Conservation (phyloP, 2,888 invertebrate species). For the Allophyes oxyacanthae region DNA sequence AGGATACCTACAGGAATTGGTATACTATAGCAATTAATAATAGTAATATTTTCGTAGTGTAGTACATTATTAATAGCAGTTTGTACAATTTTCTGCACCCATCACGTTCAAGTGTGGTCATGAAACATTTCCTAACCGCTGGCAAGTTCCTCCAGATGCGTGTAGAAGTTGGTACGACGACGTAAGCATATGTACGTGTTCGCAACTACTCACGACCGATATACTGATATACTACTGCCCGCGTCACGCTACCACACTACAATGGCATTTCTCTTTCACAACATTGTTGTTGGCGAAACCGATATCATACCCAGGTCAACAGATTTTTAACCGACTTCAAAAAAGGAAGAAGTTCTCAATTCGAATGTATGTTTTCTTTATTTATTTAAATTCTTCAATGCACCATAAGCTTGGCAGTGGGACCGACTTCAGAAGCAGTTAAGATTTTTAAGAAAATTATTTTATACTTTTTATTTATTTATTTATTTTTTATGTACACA, state of each 20-base stretch:
- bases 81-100: conserved; percentile 9
- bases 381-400: too few species aligned
- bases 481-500: too few species aligned
- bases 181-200: conserved; percentile 11
- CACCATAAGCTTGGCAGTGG: too few species aligned
- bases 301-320: conserved; percentile 15
- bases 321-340: too few species aligned
- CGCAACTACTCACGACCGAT: conserved; percentile 34
- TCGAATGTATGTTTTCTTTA: too few species aligned
- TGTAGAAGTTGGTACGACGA: conserved; percentile 10
- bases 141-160: conserved; percentile 37
- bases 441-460: too few species aligned
- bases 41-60: conserved; percentile 1
- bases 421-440: too few species aligned
- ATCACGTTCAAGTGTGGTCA: conserved; percentile 1
- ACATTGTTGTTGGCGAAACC: conserved; percentile 21
- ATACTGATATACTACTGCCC: conserved; percentile 19
- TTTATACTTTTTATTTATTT: too few species aligned
- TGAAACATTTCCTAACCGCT: conserved; percentile 36
- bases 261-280: conserved; percentile 35
- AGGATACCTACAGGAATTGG: conserved; percentile 3
- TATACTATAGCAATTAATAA: neutral
- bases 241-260: conserved; percentile 18
- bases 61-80: conserved; percentile 5
- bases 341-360: too few species aligned